These are phyloP conservation scores for Sitta europaea DNA, from an alignment of 2,113 vertebrate genomes.

Conservation along the genomic window DNA sequence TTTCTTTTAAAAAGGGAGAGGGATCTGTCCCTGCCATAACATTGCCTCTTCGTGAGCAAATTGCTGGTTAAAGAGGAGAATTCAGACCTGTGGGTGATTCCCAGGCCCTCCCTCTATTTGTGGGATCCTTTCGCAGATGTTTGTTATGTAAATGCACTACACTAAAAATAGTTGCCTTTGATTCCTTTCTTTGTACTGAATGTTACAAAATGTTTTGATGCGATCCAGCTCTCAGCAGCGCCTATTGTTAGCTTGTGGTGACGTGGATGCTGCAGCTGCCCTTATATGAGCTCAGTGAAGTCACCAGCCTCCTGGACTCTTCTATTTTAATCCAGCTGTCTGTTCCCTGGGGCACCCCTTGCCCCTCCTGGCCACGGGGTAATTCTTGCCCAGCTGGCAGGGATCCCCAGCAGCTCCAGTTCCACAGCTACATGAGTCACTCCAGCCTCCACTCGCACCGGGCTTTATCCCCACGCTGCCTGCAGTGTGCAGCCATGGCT, in stretches of 20 bases:
- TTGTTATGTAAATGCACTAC: conserved; percentile 62
- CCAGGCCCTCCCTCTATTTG: conserved; percentile 58
- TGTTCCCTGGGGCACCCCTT: neutral
- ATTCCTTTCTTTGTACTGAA: conserved; percentile 56
- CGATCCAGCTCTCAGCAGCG: conserved; percentile 41
- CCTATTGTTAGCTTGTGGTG: conserved; percentile 56
- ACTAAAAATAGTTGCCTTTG: conserved; percentile 73
- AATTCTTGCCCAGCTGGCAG: conserved; percentile 25
- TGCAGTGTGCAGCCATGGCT: neutral
- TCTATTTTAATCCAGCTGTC: conserved; percentile 40
- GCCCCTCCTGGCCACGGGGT: neutral
- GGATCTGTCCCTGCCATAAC: neutral
- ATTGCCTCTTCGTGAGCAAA: neutral
- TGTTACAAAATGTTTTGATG: conserved; percentile 64
- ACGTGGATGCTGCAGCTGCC: conserved; percentile 60
- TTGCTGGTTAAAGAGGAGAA: neutral
- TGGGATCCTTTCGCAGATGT: conserved; percentile 43
- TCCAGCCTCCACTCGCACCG: neutral
- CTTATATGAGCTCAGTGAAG: conserved; percentile 54
- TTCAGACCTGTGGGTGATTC: conserved; percentile 45
- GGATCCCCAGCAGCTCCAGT: neutral
- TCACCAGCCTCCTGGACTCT: conserved; percentile 46
- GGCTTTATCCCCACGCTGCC: neutral
- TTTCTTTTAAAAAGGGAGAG: neutral
- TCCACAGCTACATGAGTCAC: neutral